Base-by-base conservation (phyloP, 2,888 invertebrate species). In the Patella depressa region DNA sequence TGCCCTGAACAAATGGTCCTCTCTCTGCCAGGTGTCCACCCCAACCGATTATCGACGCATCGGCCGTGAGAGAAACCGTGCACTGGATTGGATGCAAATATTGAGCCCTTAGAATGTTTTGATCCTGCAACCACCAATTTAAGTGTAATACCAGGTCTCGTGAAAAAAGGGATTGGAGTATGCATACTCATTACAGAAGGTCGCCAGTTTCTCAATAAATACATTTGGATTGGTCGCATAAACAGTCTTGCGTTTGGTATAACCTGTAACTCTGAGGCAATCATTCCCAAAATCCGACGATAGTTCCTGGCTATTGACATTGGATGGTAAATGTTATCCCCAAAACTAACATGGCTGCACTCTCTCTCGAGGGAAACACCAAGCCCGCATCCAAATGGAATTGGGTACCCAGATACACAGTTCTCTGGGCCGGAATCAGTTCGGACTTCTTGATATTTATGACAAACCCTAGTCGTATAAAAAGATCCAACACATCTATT, bases 391-490 rank as follows among this genome's bases (percentile, higher is more conserved):
- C 11, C 3, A 80, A 69, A 72, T 81, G 2, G 29, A 77, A 79
- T 12, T 74, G 14, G 17, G 75, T 59, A 34, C 77, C 76, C 57
- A 78, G 73, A 74, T 77, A 80, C 34, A 72, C 76, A 14, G 79
- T 79, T 15, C 24, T 24, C 72, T 80, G 77, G 3, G 70, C 73
- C 45, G 80, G 81, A 9, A 45, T 45, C 15, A 79, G 54, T 12
- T 55, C 11, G 3, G 81, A 81, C 69, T 80, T 80, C 19, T 81
- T 73, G 15, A 24, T n/a, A 73, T 81, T 82, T 69, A 81, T 77
- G 17, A 81, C 73, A 53, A 81, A 81, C n/a, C 80, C 81, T 73
- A 80, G 70, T 53, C 74, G 19, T 5, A 34, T 34, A 5, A 34
- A 34, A 34, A 34, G 7, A 34, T 34, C 34, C 34, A n/a, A n/a